Evolutionary conservation across 2,888 invertebrate genomes (phyloP), one percentile per base, ranked within the genome.

Genomic region (Macropis europaea): DNA sequence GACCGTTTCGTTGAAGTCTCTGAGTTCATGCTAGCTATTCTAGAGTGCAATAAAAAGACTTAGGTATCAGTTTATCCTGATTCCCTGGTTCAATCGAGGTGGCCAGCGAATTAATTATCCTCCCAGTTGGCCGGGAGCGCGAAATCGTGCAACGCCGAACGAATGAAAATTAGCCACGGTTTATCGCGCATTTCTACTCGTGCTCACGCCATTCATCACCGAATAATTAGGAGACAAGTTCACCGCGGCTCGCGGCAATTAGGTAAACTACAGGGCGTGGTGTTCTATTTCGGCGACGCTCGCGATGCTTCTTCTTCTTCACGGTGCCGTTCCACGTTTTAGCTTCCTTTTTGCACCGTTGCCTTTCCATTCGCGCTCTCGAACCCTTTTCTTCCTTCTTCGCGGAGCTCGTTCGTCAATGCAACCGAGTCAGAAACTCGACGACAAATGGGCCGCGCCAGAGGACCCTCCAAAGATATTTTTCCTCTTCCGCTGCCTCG

Each of bases 191-290:
- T 76, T 77, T 83, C 79, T 72, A 79, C 83, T 73, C 74, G 76
- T 73, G 77, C 72, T 60, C 73, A 47, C 60, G 77, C 81, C 86
- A 88, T 88, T 87, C 79, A 84, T 88, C 88, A 88, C 82, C 75
- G 82, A 86, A 87, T 89, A 89, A 89, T 89, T 89, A 88, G 88
- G 83, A 84, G 89, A 89, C 88, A 87, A 89, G 88, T 85, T 86
- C 87, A 81, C 83, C 79, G 85, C 57, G 82, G 83, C 88, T 84
- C 84, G 81, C 84, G 73, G 87, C 88, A 89, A 89, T 89, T 89
- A 89, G 89, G 86, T 86, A 87, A 88, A 89, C 87, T 83, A 85
- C 86, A 84, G 82, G 88, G 87, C 88, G 88, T 87, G 86, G 84
- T 84, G 82, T 88, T 88, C 88, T 89, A 89, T 89, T 89, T 85